Conservation (phyloP, 2,888 invertebrate species). For the Eristalis arbustorum region DNA sequence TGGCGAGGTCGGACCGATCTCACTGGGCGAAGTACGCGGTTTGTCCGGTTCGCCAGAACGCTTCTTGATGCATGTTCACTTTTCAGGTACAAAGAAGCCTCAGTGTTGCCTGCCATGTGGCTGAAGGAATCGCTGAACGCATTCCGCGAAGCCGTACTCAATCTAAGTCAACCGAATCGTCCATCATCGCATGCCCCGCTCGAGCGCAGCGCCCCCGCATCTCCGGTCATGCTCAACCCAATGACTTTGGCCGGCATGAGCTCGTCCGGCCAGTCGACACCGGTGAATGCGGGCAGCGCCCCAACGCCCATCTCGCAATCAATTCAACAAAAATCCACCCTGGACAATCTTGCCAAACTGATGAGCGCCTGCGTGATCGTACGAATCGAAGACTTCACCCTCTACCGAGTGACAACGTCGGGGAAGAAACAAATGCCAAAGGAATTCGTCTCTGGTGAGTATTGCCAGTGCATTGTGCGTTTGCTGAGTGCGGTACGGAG, state of each 20-base stretch:
- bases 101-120: slow-evolving; percentile 92
- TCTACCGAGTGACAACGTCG: slow-evolving; percentile 91
- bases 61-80: not conserved
- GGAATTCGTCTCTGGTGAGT: slow-evolving; percentile 88
- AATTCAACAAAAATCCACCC: slow-evolving; percentile 83
- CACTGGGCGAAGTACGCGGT: slow-evolving; percentile 92
- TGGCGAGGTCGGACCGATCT: slow-evolving; percentile 91
- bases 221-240: slow-evolving; percentile 76
- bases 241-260: slow-evolving; percentile 71
- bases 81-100: slow-evolving; percentile 86
- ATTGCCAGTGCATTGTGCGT: not conserved
- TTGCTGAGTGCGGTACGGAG: not conserved
- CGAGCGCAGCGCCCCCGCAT: slow-evolving; percentile 78
- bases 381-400: slow-evolving; percentile 93
- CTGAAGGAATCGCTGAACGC: slow-evolving; percentile 90
- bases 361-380: slow-evolving; percentile 96
- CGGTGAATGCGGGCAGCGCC: slow-evolving; percentile 72
- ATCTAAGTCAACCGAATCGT: slow-evolving; percentile 85
- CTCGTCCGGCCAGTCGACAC: slow-evolving; percentile 71
- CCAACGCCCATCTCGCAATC: slow-evolving; percentile 81
- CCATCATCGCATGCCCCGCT: slow-evolving; percentile 79
- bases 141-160: slow-evolving; percentile 89
- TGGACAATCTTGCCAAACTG: slow-evolving; percentile 89
- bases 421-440: slow-evolving; percentile 88
- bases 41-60: not conserved